A percentile compares a stretch with the other conserved stretches of the same genome.
phyloP scores from a whole-genome alignment of 2,113 vertebrate genomes.

The Nasalis larvatus region DNA sequence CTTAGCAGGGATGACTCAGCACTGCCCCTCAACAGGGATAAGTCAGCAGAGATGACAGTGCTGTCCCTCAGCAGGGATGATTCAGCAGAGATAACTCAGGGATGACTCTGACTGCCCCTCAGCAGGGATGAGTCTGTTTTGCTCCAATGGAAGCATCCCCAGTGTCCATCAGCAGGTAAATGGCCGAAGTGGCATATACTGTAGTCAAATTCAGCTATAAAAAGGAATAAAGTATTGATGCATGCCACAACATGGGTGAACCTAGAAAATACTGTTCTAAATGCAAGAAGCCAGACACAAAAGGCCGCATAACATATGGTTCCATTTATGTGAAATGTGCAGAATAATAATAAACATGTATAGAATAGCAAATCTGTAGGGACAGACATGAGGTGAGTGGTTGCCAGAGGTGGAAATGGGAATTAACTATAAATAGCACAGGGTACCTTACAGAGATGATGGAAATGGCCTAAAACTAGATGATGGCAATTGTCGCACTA shows the following conservation, averaged over 20 bases:
- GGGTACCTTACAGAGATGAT: neutral
- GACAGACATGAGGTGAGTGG: neutral
- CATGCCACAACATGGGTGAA: rapidly evolving
- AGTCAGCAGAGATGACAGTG: neutral
- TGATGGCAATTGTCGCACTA: neutral
- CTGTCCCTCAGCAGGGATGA: no score
- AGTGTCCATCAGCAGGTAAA: neutral
- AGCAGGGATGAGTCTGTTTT: neutral
- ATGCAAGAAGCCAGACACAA: neutral
- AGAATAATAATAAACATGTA: neutral
- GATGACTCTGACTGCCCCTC: no score
- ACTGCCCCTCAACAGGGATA: neutral
- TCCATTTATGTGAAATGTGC: neutral
- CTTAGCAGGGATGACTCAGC: neutral
- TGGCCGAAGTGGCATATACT: rapidly evolving
- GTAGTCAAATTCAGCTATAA: neutral
- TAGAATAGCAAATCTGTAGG: neutral
- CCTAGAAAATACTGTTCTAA: neutral
- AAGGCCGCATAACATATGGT: neutral
- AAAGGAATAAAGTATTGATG: neutral
- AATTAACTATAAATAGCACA: no score
- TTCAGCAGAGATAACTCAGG: no score
- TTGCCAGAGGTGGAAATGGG: neutral
- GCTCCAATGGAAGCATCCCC: neutral
- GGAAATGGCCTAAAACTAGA: neutral